Base-by-base conservation (phyloP, 2,113 vertebrate genomes). In the Lagopus muta region DNA sequence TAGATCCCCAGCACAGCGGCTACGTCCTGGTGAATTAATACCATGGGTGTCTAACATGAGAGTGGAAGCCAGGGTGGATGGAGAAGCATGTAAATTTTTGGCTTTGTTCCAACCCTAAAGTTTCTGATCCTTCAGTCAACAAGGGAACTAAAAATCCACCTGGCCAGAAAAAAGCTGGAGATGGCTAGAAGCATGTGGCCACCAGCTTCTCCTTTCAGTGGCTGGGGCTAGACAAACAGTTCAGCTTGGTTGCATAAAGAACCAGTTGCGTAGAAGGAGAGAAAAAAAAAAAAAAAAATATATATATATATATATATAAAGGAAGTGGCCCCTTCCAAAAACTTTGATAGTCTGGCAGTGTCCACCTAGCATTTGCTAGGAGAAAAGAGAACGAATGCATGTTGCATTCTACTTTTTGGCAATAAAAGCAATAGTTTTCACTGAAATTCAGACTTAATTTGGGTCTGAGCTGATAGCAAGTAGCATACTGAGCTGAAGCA, bases 21-120 rank as follows among this genome's bases (percentile, higher is more conserved):
- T 99, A 98, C 0, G 99, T 99, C 89, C 96, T 99, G 97, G 99
- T 99, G 58, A 99, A 99, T 94, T 99, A 98, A 96, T 69, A 36
- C n/a, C 74, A 16, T 15, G 48, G 75, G 38, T 27, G 65, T 40
- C 47, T 54, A 27, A 62, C 11, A 4, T 6, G 8, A 12, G 89
- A 65, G 81, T 54, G 70, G 21, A 82, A 94, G 88, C 79, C 16
- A 14, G 88, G 72, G 82, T 57, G 57, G 50, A 40, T 6, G 81
- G 92, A 97, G 91, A 87, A 96, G 96, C 88, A 90, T 95, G 75
- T 88, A 82, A 84, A 40, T 91, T 97, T 96, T 85, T 88, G 12
- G 85, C 95, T 84, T 52, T 28, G 73, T 96, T 96, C 90, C 83
- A 92, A 76, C 94, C 89, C 94, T 75, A 45, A 43, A 72, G 78